These are phyloP conservation scores for Eudemis profundana DNA, from an alignment of 2,888 invertebrate species.

Conservation along the genomic window DNA sequence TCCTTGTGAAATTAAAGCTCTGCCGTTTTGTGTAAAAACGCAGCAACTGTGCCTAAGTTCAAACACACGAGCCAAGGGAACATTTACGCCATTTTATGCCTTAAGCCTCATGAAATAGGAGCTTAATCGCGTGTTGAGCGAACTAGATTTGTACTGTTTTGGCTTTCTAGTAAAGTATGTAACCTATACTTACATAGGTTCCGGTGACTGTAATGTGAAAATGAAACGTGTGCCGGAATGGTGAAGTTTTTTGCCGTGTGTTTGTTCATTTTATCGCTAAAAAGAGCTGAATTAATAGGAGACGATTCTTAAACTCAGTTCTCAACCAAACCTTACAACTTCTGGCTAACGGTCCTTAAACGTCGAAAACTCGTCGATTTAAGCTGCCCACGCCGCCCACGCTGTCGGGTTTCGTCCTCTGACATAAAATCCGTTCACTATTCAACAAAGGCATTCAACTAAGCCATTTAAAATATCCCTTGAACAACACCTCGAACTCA, in stretches of 20 bases:
- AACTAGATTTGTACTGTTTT: not conserved
- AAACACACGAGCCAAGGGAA: not conserved
- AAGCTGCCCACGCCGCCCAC: too few species aligned
- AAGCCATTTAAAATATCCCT: not conserved
- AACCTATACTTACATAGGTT: too few species aligned
- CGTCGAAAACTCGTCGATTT: too few species aligned
- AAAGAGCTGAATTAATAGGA: too few species aligned
- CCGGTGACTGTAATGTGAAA: not conserved
- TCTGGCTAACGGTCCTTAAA: too few species aligned
- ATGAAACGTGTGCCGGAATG: not conserved
- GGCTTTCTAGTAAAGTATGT: not conserved
- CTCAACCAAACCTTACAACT: too few species aligned
- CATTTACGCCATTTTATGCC: not conserved
- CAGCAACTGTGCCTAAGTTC: not conserved
- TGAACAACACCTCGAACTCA: slow-evolving; percentile 29
- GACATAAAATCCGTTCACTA: too few species aligned
- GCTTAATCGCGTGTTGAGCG: not conserved
- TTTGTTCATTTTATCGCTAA: not conserved
- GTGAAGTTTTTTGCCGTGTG: not conserved
- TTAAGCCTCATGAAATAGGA: not conserved
- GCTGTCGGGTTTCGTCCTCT: too few species aligned
- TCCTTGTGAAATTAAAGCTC: not conserved
- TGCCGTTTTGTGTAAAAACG: not conserved
- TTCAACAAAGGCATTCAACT: too few species aligned
- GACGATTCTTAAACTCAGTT: too few species aligned